Percentiles rank a stretch among this genome's conserved stretches.
phyloP scores from a whole-genome alignment of 2,797 vertebrate genomes.

The Okamejei kenojei region DNA sequence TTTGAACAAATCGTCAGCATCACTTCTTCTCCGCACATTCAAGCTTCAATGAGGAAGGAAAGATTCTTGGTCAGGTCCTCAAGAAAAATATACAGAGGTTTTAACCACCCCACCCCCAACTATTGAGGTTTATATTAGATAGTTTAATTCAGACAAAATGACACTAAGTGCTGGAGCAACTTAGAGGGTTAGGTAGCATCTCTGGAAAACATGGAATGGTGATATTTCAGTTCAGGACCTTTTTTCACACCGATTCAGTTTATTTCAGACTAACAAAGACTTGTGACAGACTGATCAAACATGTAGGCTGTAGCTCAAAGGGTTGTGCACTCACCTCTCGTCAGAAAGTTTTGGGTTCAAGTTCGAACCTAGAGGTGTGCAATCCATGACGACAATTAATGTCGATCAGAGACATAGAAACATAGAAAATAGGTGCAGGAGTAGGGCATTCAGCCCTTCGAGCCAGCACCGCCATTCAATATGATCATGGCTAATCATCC shows the following conservation, averaged over 20 bases:
- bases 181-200: no score
- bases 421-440: no score
- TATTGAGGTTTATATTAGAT: neutral
- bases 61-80: neutral
- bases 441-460: no score
- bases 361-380: neutral
- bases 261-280: neutral
- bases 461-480: no score
- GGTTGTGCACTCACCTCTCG: neutral
- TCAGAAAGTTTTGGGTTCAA: neutral
- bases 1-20: neutral
- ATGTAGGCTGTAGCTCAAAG: neutral
- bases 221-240: no score
- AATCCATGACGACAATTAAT: no score
- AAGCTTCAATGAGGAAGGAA: constrained; percentile 15
- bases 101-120: no score
- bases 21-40: neutral
- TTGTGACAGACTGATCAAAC: neutral
- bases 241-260: no score
- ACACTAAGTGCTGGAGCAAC: no score
- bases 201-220: no score
- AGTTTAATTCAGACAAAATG: neutral
- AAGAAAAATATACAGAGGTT: neutral
- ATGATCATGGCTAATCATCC: no score
- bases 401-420: no score